A percentile compares a stretch with the other conserved stretches of the same genome.
phyloP scores from a whole-genome alignment of 2,888 invertebrate species.

The Cancer borealis region DNA sequence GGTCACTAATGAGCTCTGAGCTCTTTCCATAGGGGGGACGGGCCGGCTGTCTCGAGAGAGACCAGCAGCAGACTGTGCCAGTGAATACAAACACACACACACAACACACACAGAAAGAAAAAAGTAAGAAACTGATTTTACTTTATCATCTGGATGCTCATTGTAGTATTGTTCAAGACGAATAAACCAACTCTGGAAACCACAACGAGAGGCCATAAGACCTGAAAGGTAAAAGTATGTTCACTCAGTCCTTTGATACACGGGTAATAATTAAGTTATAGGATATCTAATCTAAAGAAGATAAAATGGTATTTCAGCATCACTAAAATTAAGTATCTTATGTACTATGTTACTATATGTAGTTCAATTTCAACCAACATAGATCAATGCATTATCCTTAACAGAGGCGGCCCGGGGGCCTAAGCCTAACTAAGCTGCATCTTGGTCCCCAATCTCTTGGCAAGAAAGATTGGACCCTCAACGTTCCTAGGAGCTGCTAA shows the following conservation, averaged over 20 bases:
- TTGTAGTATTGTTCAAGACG: slow-evolving; percentile 89
- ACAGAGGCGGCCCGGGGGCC: neutral
- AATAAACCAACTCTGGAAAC: slow-evolving; percentile 95
- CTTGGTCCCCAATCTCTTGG: too few relatives aligned
- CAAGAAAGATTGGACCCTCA: too few relatives aligned
- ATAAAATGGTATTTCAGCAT: neutral
- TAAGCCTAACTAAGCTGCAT: neutral
- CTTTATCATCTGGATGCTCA: slow-evolving; percentile 74
- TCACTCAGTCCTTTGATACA: neutral
- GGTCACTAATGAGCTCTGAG: too few relatives aligned
- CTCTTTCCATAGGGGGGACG: too few relatives aligned
- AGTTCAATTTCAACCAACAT: neutral
- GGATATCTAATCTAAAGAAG: neutral
- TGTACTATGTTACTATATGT: neutral
- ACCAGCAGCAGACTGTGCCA: too few relatives aligned
- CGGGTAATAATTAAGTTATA: neutral
- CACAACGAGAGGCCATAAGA: slow-evolving; percentile 98
- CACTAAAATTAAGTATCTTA: neutral
- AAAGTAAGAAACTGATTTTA: neutral
- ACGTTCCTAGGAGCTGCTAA: too few relatives aligned
- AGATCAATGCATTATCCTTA: neutral
- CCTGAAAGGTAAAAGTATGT: slow-evolving; percentile 81
- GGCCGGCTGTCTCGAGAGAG: too few relatives aligned
- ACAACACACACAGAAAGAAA: neutral
- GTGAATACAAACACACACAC: neutral